Base-by-base conservation (phyloP, 2,113 vertebrate genomes). In the Gadus chalcogrammus region DNA sequence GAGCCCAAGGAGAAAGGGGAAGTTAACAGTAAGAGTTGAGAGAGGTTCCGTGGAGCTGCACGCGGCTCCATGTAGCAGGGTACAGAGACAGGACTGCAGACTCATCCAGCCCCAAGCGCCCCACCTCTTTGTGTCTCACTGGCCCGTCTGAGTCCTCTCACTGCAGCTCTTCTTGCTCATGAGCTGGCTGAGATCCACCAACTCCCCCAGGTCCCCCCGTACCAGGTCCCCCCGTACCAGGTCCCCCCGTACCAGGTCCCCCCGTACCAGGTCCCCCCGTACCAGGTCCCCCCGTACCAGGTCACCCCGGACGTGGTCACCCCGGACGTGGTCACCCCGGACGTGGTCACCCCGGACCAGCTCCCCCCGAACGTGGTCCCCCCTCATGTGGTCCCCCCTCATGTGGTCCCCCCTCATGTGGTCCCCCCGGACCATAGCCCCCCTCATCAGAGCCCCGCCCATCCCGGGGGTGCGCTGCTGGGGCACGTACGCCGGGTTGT, bases 131-230 rank as follows among this genome's bases (percentile, higher is more conserved):
- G 77, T 84, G 64, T 56, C 67, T 93, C 91, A 93, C 77, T 93
- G 92, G 77, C 92, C 94, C 64, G 91, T 72, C 59, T 95, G 93
- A 92, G 96, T 95, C 91, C 95, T 94, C 74, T 98, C 95, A 53
- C 87, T 80, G 65, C 93, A 93, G 77, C 93, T 94, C 79, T 93
- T 95, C 79, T 93, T 95, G 74, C 94, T 87, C 80, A 97, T 94
- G 73, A 95, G 89, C 68, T 91, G 91, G 63, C 94, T 94, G 77
- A 95, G 92, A 91, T 98, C 96, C 77, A 94, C 92, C 82, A 93
- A 82, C 60, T 94, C 92, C 65, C 93, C 88, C 72, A 91, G 74
- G 78, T 91, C 89, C n/a, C 89, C 89, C 79, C 89, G 71, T 79
- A 91, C 77, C 80, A 91, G 55, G 69, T 90, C 89, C 18, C 89